Evolutionary conservation across 2,113 vertebrate genomes (phyloP).

Genomic region (Hypomesus transpacificus): DNA sequence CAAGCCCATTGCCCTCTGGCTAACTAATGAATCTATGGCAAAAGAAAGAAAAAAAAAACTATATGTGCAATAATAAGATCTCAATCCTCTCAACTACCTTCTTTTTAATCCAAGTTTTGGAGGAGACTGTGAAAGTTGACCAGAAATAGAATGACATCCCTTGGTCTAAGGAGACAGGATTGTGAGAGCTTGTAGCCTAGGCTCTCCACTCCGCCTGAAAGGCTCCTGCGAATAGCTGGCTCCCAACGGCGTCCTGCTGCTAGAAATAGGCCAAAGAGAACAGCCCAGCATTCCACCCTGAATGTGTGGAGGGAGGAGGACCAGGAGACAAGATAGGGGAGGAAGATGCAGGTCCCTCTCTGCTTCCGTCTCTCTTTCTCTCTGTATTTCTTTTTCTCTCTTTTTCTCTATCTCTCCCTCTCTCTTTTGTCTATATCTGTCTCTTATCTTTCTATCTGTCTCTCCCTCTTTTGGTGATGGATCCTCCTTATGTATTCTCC

Average conservation of each 20-base stretch:
- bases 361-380: no score
- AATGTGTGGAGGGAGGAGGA: background rate
- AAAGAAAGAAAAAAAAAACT: no score
- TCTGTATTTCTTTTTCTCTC: no score
- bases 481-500: no score
- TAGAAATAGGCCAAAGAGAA: conserved; percentile 23
- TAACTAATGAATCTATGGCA: no score
- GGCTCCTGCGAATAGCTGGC: conserved; percentile 1
- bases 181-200: background rate
- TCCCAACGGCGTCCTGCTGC: background rate
- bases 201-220: background rate
- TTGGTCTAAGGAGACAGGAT: background rate
- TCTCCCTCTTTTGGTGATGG: no score
- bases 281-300: background rate
- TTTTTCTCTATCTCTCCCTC: no score
- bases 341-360: no score
- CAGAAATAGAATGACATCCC: background rate
- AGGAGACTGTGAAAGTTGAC: background rate
- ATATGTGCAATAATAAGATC: background rate
- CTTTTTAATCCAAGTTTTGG: background rate
- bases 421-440: no score
- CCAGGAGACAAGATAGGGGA: background rate
- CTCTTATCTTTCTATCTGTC: no score
- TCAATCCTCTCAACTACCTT: background rate
- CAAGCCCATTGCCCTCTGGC: no score